These are phyloP conservation scores for Glaucidium brasilianum DNA, from an alignment of 2,113 vertebrate species.

Conservation along the genomic window DNA sequence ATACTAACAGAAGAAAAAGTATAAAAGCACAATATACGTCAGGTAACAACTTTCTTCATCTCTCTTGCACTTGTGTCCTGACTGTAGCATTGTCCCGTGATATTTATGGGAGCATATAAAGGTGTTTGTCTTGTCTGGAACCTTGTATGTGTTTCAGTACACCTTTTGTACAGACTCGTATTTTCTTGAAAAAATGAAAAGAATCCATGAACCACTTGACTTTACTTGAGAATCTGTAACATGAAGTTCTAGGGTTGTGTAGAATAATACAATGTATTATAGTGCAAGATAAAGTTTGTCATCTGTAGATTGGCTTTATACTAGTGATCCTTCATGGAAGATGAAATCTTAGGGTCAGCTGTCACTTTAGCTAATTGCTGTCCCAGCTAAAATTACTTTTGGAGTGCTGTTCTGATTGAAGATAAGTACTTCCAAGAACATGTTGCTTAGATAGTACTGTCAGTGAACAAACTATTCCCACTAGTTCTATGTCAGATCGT, in stretches of 20 bases:
- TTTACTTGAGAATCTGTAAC: background rate
- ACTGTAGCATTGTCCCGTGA: background rate
- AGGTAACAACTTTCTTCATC: background rate
- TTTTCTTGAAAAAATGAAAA: background rate
- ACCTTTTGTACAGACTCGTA: background rate
- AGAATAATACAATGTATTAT: background rate
- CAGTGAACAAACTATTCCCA: background rate
- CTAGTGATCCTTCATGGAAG: background rate
- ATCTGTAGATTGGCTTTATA: background rate
- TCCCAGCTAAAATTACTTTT: background rate
- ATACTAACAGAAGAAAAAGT: background rate
- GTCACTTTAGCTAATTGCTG: background rate
- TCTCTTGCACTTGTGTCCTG: background rate
- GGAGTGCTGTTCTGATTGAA: background rate
- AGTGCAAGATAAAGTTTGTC: too few relatives aligned
- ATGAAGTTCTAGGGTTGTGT: background rate
- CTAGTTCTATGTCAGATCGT: background rate
- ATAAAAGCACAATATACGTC: background rate
- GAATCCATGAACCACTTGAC: background rate
- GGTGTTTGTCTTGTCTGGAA: background rate
- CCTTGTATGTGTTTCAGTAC: background rate
- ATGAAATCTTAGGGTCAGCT: background rate
- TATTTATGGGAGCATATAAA: background rate
- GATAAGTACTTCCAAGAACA: background rate
- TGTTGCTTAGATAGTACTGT: background rate